Percentiles rank a stretch among this genome's conserved stretches.
These are phyloP conservation scores for Notarius quadriscutis DNA, from an alignment of 2,113 vertebrate species.

Conservation along the genomic window DNA sequence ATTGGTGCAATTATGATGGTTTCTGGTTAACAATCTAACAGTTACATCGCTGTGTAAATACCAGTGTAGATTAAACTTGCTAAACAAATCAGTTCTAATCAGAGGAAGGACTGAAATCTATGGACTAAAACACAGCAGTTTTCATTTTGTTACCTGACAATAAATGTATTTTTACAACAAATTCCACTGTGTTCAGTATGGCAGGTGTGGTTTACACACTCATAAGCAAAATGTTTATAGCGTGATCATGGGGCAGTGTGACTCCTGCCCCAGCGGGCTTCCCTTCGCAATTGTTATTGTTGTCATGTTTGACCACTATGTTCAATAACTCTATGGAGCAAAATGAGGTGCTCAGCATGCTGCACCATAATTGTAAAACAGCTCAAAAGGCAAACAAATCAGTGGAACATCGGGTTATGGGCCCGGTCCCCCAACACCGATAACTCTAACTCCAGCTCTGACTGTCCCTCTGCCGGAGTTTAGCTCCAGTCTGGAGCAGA, in stretches of 20 bases:
- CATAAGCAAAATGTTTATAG: neutral
- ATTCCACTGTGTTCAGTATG: neutral
- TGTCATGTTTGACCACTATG: neutral
- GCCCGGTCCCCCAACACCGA: no score
- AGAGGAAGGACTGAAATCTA: neutral
- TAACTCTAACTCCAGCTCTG: no score
- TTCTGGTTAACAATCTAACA: neutral
- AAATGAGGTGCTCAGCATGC: neutral
- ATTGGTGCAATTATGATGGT: neutral
- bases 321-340: neutral
- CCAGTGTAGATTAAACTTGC: neutral
- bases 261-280: neutral
- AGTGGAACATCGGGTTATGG: neutral
- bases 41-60: neutral
- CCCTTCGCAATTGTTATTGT: neutral
- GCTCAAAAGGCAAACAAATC: neutral
- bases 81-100: neutral
- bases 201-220: neutral
- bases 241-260: neutral
- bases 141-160: neutral
- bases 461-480: no score
- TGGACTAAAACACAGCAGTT: neutral
- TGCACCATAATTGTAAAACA: neutral
- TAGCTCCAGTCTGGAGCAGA: no score
- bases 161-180: neutral